A percentile compares a stretch with the other conserved stretches of the same genome.
phyloP scores from a whole-genome alignment of 2,113 vertebrate species.

The Taxidea taxus region DNA sequence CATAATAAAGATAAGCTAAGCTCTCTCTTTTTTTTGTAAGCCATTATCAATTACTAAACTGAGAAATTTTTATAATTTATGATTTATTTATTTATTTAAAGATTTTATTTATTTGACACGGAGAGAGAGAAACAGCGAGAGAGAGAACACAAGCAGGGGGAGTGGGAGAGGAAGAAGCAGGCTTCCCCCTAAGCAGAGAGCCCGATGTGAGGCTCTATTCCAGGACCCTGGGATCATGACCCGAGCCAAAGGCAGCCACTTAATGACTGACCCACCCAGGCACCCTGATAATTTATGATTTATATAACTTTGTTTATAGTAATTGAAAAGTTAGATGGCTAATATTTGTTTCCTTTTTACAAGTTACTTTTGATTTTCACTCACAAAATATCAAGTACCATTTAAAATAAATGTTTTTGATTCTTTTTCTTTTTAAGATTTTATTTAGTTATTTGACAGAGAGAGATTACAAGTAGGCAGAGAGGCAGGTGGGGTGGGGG shows the following conservation, averaged over 20 bases:
- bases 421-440: neutral
- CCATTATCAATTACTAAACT: neutral
- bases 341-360: neutral
- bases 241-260: too few species aligned
- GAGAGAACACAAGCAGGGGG: too few species aligned
- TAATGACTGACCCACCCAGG: too few species aligned
- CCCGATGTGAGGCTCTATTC: too few species aligned
- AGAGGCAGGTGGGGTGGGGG: too few species aligned
- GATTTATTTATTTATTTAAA: neutral
- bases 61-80: neutral
- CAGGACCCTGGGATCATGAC: too few species aligned
- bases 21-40: neutral
- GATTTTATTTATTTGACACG: too few species aligned
- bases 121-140: too few species aligned
- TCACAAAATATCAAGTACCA: neutral
- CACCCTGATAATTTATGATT: neutral
- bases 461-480: too few species aligned
- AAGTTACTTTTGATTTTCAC: neutral
- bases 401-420: neutral
- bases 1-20: neutral
- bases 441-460: too few species aligned
- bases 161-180: too few species aligned
- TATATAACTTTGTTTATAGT: neutral
- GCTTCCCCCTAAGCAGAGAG: too few species aligned
- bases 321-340: neutral